Evolutionary conservation across 2,888 invertebrate genomes (phyloP).

Genomic region (Acrobasis consociella): DNA sequence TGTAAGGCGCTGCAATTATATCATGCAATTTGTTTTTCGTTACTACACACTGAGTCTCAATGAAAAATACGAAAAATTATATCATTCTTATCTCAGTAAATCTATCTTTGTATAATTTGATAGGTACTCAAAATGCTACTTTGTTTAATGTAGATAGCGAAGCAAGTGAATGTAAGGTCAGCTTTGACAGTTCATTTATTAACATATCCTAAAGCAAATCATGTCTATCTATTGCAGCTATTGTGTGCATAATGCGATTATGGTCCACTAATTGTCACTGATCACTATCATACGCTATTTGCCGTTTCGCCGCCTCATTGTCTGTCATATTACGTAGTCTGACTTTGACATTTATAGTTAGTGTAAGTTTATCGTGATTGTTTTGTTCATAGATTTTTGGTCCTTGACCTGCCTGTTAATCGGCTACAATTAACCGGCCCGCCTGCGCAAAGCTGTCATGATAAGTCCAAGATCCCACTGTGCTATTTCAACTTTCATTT

Average conservation of each 20-base stretch:
- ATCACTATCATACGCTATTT: constrained; percentile 47
- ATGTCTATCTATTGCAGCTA: constrained; percentile 39
- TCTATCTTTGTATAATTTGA: constrained; percentile 16
- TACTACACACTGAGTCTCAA: not conserved
- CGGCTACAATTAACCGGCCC: constrained; percentile 18
- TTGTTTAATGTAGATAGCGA: constrained; percentile 12
- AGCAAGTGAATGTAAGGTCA: constrained; percentile 67
- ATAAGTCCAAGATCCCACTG: not conserved
- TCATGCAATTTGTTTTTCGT: constrained; percentile 13
- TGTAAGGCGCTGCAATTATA: constrained; percentile 10
- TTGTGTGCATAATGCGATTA: constrained; percentile 57
- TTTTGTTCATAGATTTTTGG: constrained; percentile 6
- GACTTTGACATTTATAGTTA: constrained; percentile 15
- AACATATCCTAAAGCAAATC: constrained; percentile 46
- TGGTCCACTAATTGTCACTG: constrained; percentile 54
- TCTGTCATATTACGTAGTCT: constrained; percentile 28
- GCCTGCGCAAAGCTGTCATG: constrained; percentile 20
- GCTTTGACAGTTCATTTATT: constrained; percentile 58
- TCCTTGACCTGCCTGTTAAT: constrained; percentile 22
- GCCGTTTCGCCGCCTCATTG: constrained; percentile 25
- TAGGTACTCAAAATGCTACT: constrained; percentile 7
- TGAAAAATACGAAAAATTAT: constrained; percentile 1
- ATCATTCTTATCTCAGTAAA: constrained; percentile 5
- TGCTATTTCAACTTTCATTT: not conserved
- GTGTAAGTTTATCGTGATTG: constrained; percentile 8